Conservation (phyloP, 2,888 invertebrate species). For the Agrochola lota region DNA sequence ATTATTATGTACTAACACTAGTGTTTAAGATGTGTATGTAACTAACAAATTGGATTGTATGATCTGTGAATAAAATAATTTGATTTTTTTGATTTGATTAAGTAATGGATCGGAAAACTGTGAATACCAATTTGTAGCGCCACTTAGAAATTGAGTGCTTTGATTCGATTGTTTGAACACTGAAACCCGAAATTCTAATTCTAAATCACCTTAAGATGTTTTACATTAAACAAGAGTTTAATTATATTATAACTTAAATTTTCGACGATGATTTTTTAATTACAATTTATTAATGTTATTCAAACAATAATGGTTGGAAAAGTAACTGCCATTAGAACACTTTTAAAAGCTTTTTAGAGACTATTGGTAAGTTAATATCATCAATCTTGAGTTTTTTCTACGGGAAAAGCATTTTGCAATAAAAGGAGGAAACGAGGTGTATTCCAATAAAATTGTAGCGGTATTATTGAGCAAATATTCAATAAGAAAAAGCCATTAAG, state of each 20-base stretch:
- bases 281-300: background rate
- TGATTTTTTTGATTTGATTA: too few relatives aligned
- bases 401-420: background rate
- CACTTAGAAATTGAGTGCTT: too few relatives aligned
- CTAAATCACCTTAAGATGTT: background rate
- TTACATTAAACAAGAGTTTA: background rate
- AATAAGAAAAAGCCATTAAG: conserved; percentile 21
- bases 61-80: too few relatives aligned
- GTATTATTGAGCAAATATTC: background rate
- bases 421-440: background rate
- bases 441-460: background rate
- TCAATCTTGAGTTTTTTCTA: too few relatives aligned
- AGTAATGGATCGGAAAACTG: too few relatives aligned
- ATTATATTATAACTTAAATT: background rate
- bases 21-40: too few relatives aligned
- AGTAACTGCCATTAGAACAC: background rate
- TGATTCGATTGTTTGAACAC: too few relatives aligned
- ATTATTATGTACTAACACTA: too few relatives aligned
- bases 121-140: background rate
- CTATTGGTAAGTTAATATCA: background rate
- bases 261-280: too few relatives aligned
- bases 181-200: background rate
- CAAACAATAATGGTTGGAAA: too few relatives aligned
- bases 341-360: background rate
- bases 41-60: too few relatives aligned